Conservation (phyloP, 2,888 invertebrate genomes). For the Dryadula phaetusa region DNA sequence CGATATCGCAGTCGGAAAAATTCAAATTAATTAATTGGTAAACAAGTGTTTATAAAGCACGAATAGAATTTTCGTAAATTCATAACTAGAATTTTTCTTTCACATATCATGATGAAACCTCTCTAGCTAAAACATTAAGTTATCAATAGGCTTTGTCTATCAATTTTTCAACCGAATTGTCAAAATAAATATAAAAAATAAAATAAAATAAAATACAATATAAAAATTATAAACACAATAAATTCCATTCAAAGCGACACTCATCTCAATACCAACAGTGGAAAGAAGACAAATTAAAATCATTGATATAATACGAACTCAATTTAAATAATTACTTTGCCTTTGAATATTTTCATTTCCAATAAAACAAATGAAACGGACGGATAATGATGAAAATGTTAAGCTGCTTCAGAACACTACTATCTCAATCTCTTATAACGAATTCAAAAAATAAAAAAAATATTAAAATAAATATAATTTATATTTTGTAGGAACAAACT, state of each 20-base stretch:
- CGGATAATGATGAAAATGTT: conserved; percentile 15
- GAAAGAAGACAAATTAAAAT: conserved; percentile 14
- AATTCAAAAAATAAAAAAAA: neutral
- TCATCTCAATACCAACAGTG: conserved; percentile 2
- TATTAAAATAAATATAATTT: conserved; percentile 8
- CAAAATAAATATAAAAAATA: neutral
- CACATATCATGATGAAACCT: too few species aligned
- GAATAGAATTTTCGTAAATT: too few species aligned
- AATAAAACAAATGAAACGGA: conserved; percentile 22
- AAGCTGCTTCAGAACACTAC: neutral
- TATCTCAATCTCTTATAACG: conserved; percentile 1
- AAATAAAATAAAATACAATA: neutral
- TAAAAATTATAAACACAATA: neutral
- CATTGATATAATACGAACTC: conserved; percentile 22
- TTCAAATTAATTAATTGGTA: too few species aligned
- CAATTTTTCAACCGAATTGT: neutral
- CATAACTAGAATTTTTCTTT: too few species aligned
- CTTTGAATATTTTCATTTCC: conserved; percentile 27
- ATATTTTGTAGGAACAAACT: neutral
- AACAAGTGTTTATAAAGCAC: too few species aligned
- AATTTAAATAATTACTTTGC: conserved; percentile 27
- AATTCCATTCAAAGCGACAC: conserved; percentile 13
- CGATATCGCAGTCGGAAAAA: too few species aligned
- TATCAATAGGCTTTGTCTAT: neutral
- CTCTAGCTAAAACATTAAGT: neutral